phyloP scores from a whole-genome alignment of 2,888 invertebrate species.

The Noctua fimbriata region DNA sequence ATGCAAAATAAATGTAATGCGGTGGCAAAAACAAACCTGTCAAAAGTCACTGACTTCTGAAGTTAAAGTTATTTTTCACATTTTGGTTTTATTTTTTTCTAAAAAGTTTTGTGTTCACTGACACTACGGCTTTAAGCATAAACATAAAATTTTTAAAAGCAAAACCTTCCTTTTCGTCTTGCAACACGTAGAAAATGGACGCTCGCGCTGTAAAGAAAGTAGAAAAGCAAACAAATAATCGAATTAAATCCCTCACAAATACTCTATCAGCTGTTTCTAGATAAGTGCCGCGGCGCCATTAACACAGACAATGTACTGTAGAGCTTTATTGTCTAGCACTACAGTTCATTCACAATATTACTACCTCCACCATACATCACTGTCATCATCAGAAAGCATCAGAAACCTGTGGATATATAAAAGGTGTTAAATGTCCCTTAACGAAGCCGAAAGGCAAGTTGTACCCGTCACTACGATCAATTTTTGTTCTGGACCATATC shows the following conservation, averaged over 20 bases:
- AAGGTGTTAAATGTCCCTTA: no score
- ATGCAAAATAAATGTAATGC: no score
- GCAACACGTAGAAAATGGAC: not conserved
- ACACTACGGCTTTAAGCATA: not conserved
- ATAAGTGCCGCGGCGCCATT: slow-evolving; percentile 46
- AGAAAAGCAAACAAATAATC: slow-evolving; percentile 22
- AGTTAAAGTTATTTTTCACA: no score
- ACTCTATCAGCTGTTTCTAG: slow-evolving; percentile 18
- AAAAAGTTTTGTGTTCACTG: not conserved
- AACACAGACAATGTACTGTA: slow-evolving; percentile 49
- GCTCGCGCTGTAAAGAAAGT: not conserved
- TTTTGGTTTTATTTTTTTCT: not conserved
- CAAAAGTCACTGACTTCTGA: no score
- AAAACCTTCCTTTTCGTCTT: not conserved
- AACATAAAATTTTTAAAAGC: not conserved
- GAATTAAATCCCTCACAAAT: slow-evolving; percentile 46
- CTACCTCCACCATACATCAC: not conserved
- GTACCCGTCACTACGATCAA: no score
- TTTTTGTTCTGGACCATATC: no score
- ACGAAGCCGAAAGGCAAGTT: no score
- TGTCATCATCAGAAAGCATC: not conserved
- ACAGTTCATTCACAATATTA: not conserved
- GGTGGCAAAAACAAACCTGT: no score
- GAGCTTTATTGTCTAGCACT: slow-evolving; percentile 46
- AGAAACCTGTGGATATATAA: not conserved